Conservation (phyloP, 1,140 invertebrate species). For the Neodiprion fabricii region DNA sequence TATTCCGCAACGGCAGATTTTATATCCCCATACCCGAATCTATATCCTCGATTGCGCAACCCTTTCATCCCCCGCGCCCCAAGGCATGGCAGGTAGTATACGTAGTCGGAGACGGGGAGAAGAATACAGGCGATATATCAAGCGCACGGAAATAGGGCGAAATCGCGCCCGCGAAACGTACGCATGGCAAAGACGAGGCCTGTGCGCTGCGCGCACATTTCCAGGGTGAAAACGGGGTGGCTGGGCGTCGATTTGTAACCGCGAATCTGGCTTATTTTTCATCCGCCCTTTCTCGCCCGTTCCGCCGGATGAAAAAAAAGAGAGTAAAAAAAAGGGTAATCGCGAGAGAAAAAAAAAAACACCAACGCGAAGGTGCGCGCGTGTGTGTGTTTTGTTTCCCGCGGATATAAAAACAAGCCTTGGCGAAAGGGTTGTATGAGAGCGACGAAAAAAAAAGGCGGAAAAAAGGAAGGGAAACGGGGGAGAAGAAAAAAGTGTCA, state of each 20-base stretch:
- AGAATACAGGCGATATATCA: neutral
- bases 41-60: slow-evolving; percentile 4
- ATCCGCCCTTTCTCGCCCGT: slow-evolving; percentile 14
- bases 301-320: slow-evolving; percentile 4
- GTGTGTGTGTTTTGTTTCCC: neutral
- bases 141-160: no score
- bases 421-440: slow-evolving; percentile 6
- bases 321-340: neutral
- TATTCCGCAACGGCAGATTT: neutral
- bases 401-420: slow-evolving; percentile 3
- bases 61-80: neutral
- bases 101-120: neutral
- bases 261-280: slow-evolving; percentile 20
- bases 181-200: no score
- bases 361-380: no score
- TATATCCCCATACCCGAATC: neutral
- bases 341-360: neutral
- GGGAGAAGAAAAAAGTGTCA: neutral
- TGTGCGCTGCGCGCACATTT: no score
- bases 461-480: slow-evolving; percentile 3
- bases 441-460: slow-evolving; percentile 21
- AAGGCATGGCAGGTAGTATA: no score
- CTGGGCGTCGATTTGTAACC: slow-evolving; percentile 23
- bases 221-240: no score
- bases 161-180: no score